Percentiles rank a stretch among this genome's conserved stretches.
Conservation (phyloP, 1,140 invertebrate species). For the Zaprionus tsacasi region DNA sequence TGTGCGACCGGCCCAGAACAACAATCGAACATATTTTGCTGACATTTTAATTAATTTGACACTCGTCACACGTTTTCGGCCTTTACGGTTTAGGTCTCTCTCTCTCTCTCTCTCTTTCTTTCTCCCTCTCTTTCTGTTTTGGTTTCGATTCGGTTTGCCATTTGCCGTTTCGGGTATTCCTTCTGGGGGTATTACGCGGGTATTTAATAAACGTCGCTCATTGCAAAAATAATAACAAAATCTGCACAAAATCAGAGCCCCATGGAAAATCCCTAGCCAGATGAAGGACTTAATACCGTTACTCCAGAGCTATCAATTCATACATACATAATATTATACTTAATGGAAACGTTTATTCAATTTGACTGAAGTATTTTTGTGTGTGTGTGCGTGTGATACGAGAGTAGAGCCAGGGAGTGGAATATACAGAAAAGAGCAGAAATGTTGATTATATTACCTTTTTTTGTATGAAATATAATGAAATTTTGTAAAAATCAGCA, state of each 20-base stretch:
- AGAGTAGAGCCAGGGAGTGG: neutral
- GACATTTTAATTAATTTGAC: constrained; percentile 84
- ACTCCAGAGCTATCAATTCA: neutral
- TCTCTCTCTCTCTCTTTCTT: too few species aligned
- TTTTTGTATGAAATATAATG: too few species aligned
- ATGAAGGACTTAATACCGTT: neutral
- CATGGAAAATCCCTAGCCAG: constrained; percentile 1
- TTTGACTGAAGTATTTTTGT: neutral
- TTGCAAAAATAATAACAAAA: constrained; percentile 17
- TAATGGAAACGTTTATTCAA: neutral
- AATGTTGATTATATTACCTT: too few species aligned
- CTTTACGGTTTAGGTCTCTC: constrained; percentile 8
- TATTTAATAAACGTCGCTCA: constrained; percentile 58
- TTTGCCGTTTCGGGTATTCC: constrained; percentile 11
- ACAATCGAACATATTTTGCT: constrained; percentile 83
- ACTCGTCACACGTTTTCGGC: constrained; percentile 58
- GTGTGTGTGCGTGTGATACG: too few species aligned
- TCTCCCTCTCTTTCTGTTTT: neutral
- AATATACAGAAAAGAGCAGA: too few species aligned
- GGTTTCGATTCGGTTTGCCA: constrained; percentile 14
- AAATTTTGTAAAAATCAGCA: too few species aligned
- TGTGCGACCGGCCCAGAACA: constrained; percentile 39
- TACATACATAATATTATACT: neutral
- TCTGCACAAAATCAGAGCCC: neutral
- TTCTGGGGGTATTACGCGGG: constrained; percentile 56